phyloP scores from a whole-genome alignment of 2,797 vertebrate species.

The Chloroceryle inda region DNA sequence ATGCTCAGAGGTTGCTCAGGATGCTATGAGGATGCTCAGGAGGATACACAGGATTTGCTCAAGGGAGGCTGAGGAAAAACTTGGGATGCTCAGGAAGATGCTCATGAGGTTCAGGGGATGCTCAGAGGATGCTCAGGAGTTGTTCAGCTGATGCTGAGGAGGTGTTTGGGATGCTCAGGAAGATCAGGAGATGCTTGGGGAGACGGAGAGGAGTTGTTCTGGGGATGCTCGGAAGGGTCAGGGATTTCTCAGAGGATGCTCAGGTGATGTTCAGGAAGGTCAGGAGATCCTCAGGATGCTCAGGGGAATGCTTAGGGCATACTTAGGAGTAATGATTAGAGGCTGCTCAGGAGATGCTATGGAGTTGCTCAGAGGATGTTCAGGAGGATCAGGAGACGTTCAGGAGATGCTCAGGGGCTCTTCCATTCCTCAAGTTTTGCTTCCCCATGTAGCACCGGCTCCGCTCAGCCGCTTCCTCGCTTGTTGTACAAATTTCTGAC shows the following conservation, averaged over 20 bases:
- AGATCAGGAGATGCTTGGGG: neutral
- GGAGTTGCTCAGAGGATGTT: neutral
- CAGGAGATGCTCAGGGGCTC: neutral
- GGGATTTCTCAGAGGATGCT: neutral
- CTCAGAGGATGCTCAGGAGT: neutral
- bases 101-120: neutral
- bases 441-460: neutral
- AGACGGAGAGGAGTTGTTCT: neutral
- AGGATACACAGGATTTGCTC: neutral
- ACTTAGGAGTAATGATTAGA: neutral
- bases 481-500: slow-evolving; percentile 36
- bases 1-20: neutral
- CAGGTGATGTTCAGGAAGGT: neutral
- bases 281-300: neutral
- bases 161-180: neutral
- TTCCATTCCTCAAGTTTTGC: neutral
- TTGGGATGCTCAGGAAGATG: neutral
- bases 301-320: neutral
- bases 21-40: neutral
- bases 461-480: neutral
- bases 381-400: neutral
- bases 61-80: neutral
- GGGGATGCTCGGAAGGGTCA: neutral
- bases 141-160: neutral
- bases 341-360: neutral